Conservation (phyloP, 2,113 vertebrate species). For the Capricornis sumatraensis region DNA sequence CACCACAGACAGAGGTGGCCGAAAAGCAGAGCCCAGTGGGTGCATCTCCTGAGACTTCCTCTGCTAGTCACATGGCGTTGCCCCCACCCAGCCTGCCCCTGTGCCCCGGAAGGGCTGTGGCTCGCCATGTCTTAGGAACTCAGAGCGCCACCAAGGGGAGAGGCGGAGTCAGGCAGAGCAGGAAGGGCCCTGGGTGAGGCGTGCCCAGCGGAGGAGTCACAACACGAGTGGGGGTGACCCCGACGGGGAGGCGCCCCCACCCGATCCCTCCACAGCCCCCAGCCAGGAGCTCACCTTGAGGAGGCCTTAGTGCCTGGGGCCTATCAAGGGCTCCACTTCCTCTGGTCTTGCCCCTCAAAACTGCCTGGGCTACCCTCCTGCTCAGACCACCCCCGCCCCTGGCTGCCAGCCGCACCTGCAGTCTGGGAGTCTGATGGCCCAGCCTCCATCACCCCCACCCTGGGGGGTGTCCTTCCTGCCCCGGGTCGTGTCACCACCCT, state of each 20-base stretch:
- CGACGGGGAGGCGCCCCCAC: background rate
- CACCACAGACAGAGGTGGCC: background rate
- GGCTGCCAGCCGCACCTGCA: background rate
- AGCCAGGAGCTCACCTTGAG: too few relatives aligned
- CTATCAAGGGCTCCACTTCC: background rate
- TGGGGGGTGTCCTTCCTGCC: background rate
- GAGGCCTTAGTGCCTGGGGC: background rate
- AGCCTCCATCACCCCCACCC: background rate
- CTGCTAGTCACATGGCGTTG: background rate
- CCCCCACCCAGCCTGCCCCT: too few relatives aligned
- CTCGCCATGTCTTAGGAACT: background rate
- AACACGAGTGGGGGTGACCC: background rate
- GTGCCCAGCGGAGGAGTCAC: background rate
- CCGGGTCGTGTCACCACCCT: background rate
- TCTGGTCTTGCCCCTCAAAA: background rate
- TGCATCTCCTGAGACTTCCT: background rate
- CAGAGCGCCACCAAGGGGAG: background rate
- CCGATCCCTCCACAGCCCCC: too few relatives aligned
- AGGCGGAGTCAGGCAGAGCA: background rate
- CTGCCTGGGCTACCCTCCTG: background rate
- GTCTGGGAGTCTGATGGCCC: background rate
- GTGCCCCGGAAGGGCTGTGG: background rate
- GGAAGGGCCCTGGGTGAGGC: background rate
- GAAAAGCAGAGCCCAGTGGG: background rate
- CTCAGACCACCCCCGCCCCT: background rate